These are phyloP conservation scores for Coelopa frigida DNA, from an alignment of 1,140 invertebrate genomes.

Conservation along the genomic window DNA sequence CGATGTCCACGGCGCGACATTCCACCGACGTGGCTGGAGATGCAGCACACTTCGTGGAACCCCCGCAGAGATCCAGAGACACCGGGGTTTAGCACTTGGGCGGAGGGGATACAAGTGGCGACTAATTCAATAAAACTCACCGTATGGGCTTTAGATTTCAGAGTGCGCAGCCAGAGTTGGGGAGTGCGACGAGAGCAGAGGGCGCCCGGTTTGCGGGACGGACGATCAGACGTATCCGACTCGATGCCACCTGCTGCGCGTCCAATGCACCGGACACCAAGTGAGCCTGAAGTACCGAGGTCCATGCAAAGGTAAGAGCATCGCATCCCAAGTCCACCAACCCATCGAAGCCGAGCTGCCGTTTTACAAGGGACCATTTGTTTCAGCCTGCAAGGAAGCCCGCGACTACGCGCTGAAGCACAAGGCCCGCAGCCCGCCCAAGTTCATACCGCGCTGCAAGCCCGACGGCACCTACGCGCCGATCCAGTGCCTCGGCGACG, in stretches of 20 bases:
- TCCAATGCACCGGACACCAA: slow-evolving; percentile 62
- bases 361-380: too few relatives aligned
- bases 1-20: not conserved
- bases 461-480: slow-evolving; percentile 74
- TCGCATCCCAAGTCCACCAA: not conserved
- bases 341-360: too few relatives aligned
- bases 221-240: slow-evolving; percentile 72
- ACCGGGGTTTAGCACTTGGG: not conserved
- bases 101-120: not conserved
- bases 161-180: slow-evolving; percentile 40
- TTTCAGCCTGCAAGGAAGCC: slow-evolving; percentile 34
- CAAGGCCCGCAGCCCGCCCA: slow-evolving; percentile 37
- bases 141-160: slow-evolving; percentile 25
- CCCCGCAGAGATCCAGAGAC: not conserved
- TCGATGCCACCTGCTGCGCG: slow-evolving; percentile 65
- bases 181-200: slow-evolving; percentile 41
- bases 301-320: slow-evolving; percentile 56
- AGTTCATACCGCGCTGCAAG: slow-evolving; percentile 64
- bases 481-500: slow-evolving; percentile 72
- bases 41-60: not conserved
- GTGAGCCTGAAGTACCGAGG: slow-evolving; percentile 64
- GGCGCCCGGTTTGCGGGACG: slow-evolving; percentile 66
- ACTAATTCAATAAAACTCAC: slow-evolving; percentile 1
- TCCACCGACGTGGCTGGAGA: not conserved
- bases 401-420: slow-evolving; percentile 34